phyloP scores from a whole-genome alignment of 2,888 invertebrate species.

The Rhimphoctona megacephalus region DNA sequence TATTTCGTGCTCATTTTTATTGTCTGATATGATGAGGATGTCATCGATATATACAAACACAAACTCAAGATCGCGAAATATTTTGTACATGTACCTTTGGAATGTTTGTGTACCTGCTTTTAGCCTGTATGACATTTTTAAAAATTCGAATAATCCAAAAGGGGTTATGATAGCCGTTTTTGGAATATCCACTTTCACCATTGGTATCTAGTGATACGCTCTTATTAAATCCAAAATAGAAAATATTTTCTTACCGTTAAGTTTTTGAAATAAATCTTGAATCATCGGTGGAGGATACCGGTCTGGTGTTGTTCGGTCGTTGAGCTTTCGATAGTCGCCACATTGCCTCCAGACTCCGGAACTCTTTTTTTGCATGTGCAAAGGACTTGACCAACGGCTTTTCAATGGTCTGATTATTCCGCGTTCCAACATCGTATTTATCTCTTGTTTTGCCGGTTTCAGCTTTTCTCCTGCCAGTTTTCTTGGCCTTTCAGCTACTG shows the following conservation, averaged over 20 bases:
- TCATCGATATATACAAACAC: not conserved
- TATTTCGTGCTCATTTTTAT: not conserved
- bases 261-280: not conserved
- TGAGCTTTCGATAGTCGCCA: not conserved
- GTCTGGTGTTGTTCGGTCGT: not conserved
- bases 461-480: not conserved
- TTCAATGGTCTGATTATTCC: not conserved
- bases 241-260: not conserved
- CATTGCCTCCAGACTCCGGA: not conserved
- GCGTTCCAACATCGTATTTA: not conserved
- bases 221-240: not conserved
- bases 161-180: not conserved
- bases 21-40: not conserved
- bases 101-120: not conserved
- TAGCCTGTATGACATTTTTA: not conserved
- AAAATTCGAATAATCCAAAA: not conserved
- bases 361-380: not conserved
- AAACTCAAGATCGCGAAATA: not conserved
- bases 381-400: not conserved
- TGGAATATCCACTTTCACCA: not conserved
- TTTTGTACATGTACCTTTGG: not conserved
- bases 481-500: not conserved
- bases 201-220: not conserved
- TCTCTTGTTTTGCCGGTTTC: not conserved
- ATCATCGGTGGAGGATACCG: conserved; percentile 12